Conservation (phyloP, 2,113 vertebrate species). For the Plectropomus leopardus region DNA sequence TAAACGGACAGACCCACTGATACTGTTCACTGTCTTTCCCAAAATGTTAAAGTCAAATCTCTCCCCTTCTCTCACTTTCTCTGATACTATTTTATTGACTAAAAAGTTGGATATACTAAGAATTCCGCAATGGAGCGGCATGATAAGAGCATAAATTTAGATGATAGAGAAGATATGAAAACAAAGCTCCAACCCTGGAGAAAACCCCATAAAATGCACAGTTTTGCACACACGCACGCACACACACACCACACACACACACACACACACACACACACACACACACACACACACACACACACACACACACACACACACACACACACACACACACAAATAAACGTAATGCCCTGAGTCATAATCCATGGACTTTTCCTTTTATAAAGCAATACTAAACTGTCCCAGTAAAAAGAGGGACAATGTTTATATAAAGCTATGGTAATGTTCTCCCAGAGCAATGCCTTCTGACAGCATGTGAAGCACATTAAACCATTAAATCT, state of each 20-base stretch:
- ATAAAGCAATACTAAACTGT: conserved; percentile 52
- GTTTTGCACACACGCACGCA: neutral
- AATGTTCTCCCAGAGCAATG: conserved; percentile 33
- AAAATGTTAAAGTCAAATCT: neutral
- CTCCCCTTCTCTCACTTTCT: too few relatives aligned
- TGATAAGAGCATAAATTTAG: neutral
- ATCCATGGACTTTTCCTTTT: conserved; percentile 46
- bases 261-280: neutral
- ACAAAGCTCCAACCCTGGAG: neutral
- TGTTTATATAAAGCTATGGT: conserved; percentile 47
- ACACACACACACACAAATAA: conserved; percentile 14
- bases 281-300: conserved; percentile 12
- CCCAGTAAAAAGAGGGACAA: conserved; percentile 40
- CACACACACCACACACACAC: neutral
- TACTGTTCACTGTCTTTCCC: neutral
- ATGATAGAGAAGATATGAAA: neutral
- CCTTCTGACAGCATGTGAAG: conserved; percentile 49
- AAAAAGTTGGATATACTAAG: neutral
- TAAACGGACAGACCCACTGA: neutral
- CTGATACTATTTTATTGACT: too few relatives aligned
- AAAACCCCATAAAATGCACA: neutral
- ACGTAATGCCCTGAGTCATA: conserved; percentile 44
- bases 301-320: neutral
- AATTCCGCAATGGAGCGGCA: neutral
- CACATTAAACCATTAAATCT: conserved; percentile 55